phyloP scores from a whole-genome alignment of 2,113 vertebrate genomes.

The Sinosuthora webbiana region DNA sequence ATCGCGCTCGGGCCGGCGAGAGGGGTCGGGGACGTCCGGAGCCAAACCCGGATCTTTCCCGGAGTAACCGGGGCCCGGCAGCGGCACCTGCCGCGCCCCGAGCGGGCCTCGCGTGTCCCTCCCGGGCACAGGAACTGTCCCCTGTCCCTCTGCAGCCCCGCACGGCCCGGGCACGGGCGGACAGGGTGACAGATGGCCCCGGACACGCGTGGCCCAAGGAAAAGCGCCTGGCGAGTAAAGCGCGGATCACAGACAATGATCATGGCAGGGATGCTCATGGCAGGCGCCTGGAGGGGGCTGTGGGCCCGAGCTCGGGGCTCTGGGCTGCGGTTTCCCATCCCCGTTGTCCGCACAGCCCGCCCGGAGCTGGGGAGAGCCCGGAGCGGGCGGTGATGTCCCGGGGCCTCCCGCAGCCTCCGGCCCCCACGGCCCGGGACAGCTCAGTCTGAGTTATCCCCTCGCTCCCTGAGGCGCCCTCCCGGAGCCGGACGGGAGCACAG shows the following conservation, averaged over 20 bases:
- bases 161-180: not conserved
- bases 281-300: not conserved
- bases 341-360: not conserved
- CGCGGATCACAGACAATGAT: not conserved
- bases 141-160: not conserved
- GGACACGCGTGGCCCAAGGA: not conserved
- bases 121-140: not conserved
- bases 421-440: not conserved
- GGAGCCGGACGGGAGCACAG: not conserved
- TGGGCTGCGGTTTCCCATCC: not conserved
- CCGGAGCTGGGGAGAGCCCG: too few relatives aligned
- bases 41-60: not conserved
- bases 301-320: not conserved
- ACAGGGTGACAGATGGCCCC: too few relatives aligned
- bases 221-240: not conserved
- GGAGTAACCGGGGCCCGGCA: not conserved
- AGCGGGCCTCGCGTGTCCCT: not conserved
- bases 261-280: rapidly evolving
- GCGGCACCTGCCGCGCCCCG: not conserved
- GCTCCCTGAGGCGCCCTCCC: too few relatives aligned
- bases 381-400: too few relatives aligned
- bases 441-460: not conserved
- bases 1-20: too few relatives aligned
- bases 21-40: rapidly evolving
- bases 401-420: too few relatives aligned